Conservation (phyloP, 2,888 invertebrate species). For the Petrolisthes manimaculis region DNA sequence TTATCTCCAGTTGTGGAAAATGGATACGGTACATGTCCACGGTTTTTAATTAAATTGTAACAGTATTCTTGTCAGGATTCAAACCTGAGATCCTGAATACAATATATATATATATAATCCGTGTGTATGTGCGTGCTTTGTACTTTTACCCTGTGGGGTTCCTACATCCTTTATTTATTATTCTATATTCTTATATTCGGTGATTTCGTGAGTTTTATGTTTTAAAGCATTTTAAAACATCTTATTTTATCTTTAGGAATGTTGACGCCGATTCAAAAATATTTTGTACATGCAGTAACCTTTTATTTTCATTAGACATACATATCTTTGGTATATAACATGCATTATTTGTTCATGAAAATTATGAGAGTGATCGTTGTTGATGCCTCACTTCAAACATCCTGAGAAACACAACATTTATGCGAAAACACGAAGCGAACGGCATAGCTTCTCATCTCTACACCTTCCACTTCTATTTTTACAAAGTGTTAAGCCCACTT, state of each 20-base stretch:
- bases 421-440: conserved; percentile 31
- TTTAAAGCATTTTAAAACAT: neutral
- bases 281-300: conserved; percentile 34
- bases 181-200: too few relatives aligned
- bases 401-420: conserved; percentile 57
- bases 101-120: too few relatives aligned
- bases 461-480: conserved; percentile 4
- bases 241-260: neutral
- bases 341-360: conserved; percentile 37
- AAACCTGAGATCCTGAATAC: too few relatives aligned
- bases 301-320: conserved; percentile 40
- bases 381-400: conserved; percentile 36
- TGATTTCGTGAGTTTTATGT: too few relatives aligned
- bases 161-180: too few relatives aligned
- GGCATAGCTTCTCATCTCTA: neutral
- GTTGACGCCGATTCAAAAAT: neutral
- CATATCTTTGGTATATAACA: conserved; percentile 59
- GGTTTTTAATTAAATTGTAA: too few relatives aligned
- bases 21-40: too few relatives aligned
- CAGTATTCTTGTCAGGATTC: too few relatives aligned
- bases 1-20: too few relatives aligned
- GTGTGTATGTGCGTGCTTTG: too few relatives aligned
- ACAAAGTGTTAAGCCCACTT: conserved; percentile 1
- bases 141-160: too few relatives aligned
- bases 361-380: conserved; percentile 41